These are phyloP conservation scores for Zaprionus capensis DNA, from an alignment of 1,140 invertebrate species.

Conservation along the genomic window DNA sequence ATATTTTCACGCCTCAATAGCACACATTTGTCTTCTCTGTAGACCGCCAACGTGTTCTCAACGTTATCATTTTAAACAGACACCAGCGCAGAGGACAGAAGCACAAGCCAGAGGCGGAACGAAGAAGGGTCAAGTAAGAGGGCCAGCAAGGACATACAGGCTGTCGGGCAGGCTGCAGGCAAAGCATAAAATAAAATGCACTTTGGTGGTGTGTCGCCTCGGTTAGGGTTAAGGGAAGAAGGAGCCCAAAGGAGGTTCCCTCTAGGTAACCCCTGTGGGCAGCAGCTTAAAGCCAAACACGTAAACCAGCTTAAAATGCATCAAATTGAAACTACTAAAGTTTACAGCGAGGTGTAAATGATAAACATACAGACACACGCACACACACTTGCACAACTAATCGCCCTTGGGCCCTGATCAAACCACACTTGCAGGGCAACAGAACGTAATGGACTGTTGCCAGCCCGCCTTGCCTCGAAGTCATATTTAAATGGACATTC, in stretches of 20 bases:
- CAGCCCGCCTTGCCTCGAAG: constrained; percentile 20
- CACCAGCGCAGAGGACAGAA: constrained; percentile 37
- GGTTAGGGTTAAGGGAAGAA: neutral
- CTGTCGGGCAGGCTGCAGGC: constrained; percentile 32
- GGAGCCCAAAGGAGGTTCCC: too few relatives aligned
- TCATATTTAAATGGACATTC: constrained; percentile 47
- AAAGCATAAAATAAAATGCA: constrained; percentile 74
- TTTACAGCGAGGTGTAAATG: constrained; percentile 50
- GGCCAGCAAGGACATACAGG: constrained; percentile 47
- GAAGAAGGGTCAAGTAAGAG: constrained; percentile 3
- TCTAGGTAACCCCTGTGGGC: constrained; percentile 1
- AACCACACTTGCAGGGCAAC: neutral
- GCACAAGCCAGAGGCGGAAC: constrained; percentile 12
- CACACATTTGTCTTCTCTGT: constrained; percentile 75
- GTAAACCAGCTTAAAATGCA: constrained; percentile 52
- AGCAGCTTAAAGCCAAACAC: constrained; percentile 59
- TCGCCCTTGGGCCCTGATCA: constrained; percentile 5
- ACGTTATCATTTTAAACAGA: constrained; percentile 81
- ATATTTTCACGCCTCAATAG: constrained; percentile 81
- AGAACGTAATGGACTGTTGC: constrained; percentile 43
- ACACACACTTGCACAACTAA: constrained; percentile 13
- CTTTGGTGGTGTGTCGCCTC: constrained; percentile 45
- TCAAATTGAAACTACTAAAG: constrained; percentile 66
- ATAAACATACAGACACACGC: constrained; percentile 10
- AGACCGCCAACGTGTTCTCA: constrained; percentile 64